Conservation (phyloP, 2,888 invertebrate species). For the Platycnemis pennipes region DNA sequence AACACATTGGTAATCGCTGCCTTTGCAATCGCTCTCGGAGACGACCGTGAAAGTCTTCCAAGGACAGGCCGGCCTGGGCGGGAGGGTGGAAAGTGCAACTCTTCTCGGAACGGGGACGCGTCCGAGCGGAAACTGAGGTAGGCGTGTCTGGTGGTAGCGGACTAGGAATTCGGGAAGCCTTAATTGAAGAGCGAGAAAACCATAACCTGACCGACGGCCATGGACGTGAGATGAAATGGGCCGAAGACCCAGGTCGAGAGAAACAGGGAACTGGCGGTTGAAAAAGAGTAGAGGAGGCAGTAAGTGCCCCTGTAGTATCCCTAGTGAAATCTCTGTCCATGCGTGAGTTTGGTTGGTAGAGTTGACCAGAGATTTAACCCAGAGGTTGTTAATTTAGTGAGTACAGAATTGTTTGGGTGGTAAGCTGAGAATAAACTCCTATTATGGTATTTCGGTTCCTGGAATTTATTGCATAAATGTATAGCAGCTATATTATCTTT, state of each 20-base stretch:
- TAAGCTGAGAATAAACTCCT: no score
- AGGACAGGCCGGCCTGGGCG: background rate
- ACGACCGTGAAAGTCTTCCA: conserved; percentile 32
- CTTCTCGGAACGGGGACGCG: background rate
- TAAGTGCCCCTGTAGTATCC: no score
- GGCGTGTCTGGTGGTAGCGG: background rate
- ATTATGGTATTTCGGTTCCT: no score
- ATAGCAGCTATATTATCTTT: no score
- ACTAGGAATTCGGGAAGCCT: background rate
- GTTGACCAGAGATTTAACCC: no score
- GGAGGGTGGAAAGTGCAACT: background rate
- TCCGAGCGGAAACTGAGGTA: background rate
- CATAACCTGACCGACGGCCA: conserved; percentile 12
- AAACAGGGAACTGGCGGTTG: background rate
- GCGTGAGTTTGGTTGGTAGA: no score
- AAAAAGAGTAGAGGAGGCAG: background rate
- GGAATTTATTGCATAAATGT: no score
- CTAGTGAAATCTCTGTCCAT: background rate
- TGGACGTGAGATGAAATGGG: background rate
- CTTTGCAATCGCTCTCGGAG: background rate
- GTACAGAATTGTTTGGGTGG: no score
- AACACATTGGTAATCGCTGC: background rate
- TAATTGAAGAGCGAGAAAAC: background rate
- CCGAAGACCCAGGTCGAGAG: background rate
- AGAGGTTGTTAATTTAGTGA: no score